phyloP scores from a whole-genome alignment of 2,113 vertebrate species.

The Lipophrys pholis region DNA sequence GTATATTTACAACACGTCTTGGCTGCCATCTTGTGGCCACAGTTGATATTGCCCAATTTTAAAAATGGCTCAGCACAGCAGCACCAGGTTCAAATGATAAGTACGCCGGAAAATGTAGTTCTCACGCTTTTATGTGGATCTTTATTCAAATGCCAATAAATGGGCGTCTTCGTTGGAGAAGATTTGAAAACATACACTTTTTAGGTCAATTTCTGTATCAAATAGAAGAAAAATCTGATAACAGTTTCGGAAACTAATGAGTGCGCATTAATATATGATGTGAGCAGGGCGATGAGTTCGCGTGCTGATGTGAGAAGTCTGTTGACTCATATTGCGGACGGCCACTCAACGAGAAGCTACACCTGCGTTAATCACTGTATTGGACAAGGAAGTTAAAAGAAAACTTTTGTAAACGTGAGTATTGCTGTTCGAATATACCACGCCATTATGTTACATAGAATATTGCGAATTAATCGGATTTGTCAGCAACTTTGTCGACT shows the following conservation, averaged over 20 bases:
- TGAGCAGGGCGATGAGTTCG: background rate
- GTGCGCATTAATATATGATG: conserved; percentile 39
- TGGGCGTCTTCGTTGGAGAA: fast-evolving
- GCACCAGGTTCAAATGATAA: background rate
- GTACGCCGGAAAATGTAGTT: conserved; percentile 65
- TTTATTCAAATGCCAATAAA: fast-evolving
- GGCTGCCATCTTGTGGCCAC: conserved; percentile 56
- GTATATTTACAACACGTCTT: background rate
- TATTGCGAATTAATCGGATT: background rate
- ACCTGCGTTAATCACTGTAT: no score
- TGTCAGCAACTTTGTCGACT: no score
- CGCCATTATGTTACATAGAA: background rate
- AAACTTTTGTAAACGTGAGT: conserved; percentile 9
- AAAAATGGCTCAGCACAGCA: background rate
- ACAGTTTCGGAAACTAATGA: background rate
- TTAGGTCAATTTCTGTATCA: fast-evolving
- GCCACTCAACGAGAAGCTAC: no score
- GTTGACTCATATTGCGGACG: no score
- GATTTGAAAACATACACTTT: background rate
- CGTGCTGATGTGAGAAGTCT: no score
- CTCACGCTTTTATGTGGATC: background rate
- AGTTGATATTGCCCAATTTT: background rate
- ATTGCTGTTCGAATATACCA: background rate
- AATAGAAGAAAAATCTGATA: background rate
- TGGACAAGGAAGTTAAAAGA: fast-evolving